Evolutionary conservation across 2,113 vertebrate genomes (phyloP).

Genomic region (Bubo blakistoni): DNA sequence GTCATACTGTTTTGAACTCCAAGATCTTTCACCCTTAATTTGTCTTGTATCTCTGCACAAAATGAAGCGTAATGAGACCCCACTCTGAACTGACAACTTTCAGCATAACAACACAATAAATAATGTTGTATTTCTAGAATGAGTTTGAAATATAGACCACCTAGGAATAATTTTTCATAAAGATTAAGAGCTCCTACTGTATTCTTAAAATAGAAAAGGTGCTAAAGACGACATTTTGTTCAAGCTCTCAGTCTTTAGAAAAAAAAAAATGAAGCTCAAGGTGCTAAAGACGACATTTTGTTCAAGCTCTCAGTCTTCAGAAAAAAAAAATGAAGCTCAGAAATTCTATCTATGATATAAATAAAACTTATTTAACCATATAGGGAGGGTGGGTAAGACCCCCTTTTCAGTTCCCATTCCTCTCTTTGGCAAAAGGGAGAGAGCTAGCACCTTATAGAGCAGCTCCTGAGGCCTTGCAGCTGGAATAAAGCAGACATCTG

Average conservation of each 20-base stretch:
- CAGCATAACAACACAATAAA: not conserved
- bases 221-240: not conserved
- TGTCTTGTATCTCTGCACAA: not conserved
- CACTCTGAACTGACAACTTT: not conserved
- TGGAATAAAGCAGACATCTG: not conserved
- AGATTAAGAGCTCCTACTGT: not conserved
- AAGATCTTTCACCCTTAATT: not conserved
- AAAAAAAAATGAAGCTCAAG: not conserved
- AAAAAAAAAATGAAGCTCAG: not conserved
- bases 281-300: not conserved
- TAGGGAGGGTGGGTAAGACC: not conserved
- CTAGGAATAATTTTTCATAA: not conserved
- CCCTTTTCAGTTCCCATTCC: not conserved
- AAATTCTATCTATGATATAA: not conserved
- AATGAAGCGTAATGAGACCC: not conserved
- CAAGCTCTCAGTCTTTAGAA: not conserved
- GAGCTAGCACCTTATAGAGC: not conserved
- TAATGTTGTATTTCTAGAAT: not conserved
- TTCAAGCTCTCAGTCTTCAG: not conserved
- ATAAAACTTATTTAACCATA: not conserved
- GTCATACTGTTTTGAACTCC: not conserved
- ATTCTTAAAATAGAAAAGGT: not conserved
- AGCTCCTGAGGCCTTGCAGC: not conserved
- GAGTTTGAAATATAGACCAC: not conserved
- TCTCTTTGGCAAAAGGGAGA: not conserved